Evolutionary conservation across 2,113 vertebrate species (phyloP), one percentile per base, ranked within the genome.

Genomic region (Excalfactoria chinensis): DNA sequence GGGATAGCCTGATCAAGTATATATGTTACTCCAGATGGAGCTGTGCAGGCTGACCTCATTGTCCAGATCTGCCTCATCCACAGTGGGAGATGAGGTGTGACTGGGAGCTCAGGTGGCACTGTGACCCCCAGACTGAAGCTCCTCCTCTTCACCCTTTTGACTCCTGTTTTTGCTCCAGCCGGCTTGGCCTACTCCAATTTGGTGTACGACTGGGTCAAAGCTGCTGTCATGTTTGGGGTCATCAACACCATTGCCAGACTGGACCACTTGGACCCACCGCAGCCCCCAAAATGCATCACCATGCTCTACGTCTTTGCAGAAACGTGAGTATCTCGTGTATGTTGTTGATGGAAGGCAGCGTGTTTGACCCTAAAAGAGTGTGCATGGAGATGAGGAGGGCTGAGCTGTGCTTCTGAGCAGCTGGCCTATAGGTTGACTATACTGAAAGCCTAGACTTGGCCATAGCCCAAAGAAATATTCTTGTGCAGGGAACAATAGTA

Each of bases 141-240:
- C 22, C 11, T 66, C 26, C 18, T 73, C 49, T 67, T 55, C 23
- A 26, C 3, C 1, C 0, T 0, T 25, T 73, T 83, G 68, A 43
- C n/a, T 80, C 58, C 35, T 25, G 4, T 93, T 93, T 81, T 93
- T 64, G 18, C 56, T 85, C 51, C 93, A 99, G 99, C 99, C 90
- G 98, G 98, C 68, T 89, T 99, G 63, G 99, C 99, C 43, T 99
- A 99, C 84, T 98, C 98, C 32, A 99, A 99, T 95, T 86, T 99
- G 97, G 98, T 99, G 81, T 99, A 99, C 1, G 99, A 99, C 92
- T 99, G 99, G 99, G 98, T 99, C 55, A 99, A 99, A 94, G 98
- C 99, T 3, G 98, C 99, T 0, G 98, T 99, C 86, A 98, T 99
- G 98, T 99, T 99, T 16, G 99, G 99, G 11, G 97, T 99, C 48